Base-by-base conservation (phyloP, 2,888 invertebrate species). In the Helicoverpa assulta region DNA sequence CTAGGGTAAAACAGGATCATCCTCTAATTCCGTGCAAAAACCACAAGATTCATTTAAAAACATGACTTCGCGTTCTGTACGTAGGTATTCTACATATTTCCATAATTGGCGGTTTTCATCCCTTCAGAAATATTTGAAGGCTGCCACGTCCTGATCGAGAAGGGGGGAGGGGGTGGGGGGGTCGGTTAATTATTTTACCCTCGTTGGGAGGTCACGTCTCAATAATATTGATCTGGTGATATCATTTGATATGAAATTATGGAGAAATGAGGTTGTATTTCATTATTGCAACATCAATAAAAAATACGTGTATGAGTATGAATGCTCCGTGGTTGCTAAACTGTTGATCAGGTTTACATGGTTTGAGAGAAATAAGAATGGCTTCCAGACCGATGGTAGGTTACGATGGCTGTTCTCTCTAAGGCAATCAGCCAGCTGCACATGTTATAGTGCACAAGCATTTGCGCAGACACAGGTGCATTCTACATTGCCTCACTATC, bases 161-260 rank as follows among this genome's bases (percentile, higher is more conserved):
- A 26, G 26, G 26, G 26, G 21, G 21, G 21, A 21, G 21, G 21
- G 14, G 16, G 47, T 5, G 21, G 2, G 21, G 21, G 14, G 16
- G 47, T 5, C 6, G n/a, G 47, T 19, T 61, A 61, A 61, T 61
- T 61, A 61, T 61, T 61, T 61, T 40, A 21, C 52, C 61, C 37
- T 53, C 52, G 37, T 19, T 40, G 14, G 33, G 29, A 19, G 18
- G 37, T 60, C 60, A 52, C 60, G 52, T 52, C 61, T 40, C 61
- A 14, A 50, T 51, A 58, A 26, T 59, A 61, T 61, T 52, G 37
- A 61, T 52, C 33, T 16, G n/a, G 37, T 61, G 61, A 53, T 52
- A 40, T 61, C 52, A 61, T 52, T 60, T 47, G n/a, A 47, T 47
- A n/a, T n/a, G n/a, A 47, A n/a, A n/a, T 47, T 47, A n/a, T 47